Conservation (phyloP, 2,113 vertebrate genomes). For the Nicator chloris region DNA sequence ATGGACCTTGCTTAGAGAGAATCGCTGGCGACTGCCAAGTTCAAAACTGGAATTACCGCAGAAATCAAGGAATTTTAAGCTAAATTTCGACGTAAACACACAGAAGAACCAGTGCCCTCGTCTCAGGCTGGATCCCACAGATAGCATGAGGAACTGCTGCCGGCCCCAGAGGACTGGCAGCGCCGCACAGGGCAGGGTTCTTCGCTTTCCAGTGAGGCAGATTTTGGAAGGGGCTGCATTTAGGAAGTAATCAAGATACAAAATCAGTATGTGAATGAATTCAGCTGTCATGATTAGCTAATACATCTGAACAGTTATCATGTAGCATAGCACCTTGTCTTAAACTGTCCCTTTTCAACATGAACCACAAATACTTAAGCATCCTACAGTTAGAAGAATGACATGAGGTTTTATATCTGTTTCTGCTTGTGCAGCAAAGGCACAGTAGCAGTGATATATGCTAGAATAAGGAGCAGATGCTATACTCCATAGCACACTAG, state of each 20-base stretch:
- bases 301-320: background rate
- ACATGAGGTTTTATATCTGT: background rate
- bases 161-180: background rate
- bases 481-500: background rate
- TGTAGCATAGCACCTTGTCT: background rate
- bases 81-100: background rate
- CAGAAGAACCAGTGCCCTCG: background rate
- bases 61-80: background rate
- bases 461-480: background rate
- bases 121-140: background rate
- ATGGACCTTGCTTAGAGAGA: accelerated
- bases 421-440: background rate
- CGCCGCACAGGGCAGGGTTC: accelerated
- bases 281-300: background rate
- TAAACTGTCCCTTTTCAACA: background rate
- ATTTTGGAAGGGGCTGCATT: background rate
- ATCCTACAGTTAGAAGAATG: background rate
- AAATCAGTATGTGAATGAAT: background rate
- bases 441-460: background rate
- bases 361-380: background rate
- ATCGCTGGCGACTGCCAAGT: background rate
- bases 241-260: background rate
- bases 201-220: too few species aligned
- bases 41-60: background rate
- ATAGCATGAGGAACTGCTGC: background rate